Evolutionary conservation across 2,888 invertebrate genomes (phyloP), one percentile per base, ranked within the genome.

Genomic region (Lasius fuliginosus): DNA sequence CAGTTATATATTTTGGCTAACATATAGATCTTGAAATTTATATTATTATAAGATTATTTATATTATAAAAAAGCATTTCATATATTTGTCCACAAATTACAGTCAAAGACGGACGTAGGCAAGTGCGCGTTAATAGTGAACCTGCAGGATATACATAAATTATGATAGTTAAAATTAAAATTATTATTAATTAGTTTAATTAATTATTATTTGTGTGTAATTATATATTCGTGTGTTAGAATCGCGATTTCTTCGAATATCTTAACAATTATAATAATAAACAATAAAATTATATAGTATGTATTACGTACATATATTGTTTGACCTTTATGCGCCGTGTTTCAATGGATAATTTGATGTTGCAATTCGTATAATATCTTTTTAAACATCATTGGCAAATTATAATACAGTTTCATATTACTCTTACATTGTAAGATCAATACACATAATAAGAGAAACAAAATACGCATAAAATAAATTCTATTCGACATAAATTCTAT

Each of bases 1-100:
- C 23, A 49, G 18, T 67, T 76, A 23, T 23, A 64, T 15, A 30
- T 74, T 74, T 30, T 62, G 3, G 1, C n/a, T 30, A 58, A 73
- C 42, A 18, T 60, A 27, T 5, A 11, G 1, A 71, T 12, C 12
- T 6, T 58, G 18, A 3, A 40, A 27, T 40, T 23, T 23, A 23
- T 23, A 23, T 23, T 23, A 23, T 23, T 23, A 23, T 23, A 23
- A 23, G 0, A 18, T 5, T 40, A 40, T 60, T 58, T 23, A 40
- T 23, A 18, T 56, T 58, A 73, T 36, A 1, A 27, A 27, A 8
- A 33, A 12, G 11, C 27, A 58, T 60, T 27, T 60, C 8, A 18
- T 46, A 53, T 18, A 33, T 30, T 33, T 69, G n/a, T 12, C 33
- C 6, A 23, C 15, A 15, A 69, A 12, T 1, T 3, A n/a, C 12